Evolutionary conservation across 2,113 vertebrate genomes (phyloP).

Genomic region (Myodes glareolus): DNA sequence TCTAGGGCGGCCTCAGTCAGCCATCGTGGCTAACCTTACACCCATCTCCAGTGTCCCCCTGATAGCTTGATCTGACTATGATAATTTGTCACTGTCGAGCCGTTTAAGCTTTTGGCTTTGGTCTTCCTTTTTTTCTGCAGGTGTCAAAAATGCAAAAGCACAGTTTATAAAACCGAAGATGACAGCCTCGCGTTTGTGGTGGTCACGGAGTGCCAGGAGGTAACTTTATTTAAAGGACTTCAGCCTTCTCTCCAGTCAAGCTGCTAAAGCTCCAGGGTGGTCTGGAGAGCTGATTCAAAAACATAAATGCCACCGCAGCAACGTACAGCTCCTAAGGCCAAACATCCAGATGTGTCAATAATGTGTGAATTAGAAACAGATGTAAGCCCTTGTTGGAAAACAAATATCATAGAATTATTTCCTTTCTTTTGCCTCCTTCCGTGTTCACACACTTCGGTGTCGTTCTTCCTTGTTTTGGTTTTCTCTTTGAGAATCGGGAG

Average conservation of each 20-base stretch:
- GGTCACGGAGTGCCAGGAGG: conserved; percentile 84
- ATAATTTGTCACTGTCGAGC: conserved; percentile 84
- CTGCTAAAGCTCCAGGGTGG: conserved; percentile 89
- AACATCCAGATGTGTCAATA: conserved; percentile 93
- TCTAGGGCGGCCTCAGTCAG: conserved; percentile 67
- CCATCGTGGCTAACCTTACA: conserved; percentile 76
- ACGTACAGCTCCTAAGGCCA: conserved; percentile 88
- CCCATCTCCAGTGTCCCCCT: conserved; percentile 72
- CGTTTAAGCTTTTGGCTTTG: conserved; percentile 79
- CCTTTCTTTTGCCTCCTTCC: conserved; percentile 87
- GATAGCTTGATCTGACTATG: conserved; percentile 76
- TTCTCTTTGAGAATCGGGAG: conserved; percentile 67
- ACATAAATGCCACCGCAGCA: conserved; percentile 90
- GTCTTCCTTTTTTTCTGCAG: conserved; percentile 84
- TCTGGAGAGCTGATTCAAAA: conserved; percentile 89
- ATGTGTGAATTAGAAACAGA: conserved; percentile 91
- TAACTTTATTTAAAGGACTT: conserved; percentile 87
- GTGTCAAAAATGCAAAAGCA: conserved; percentile 86
- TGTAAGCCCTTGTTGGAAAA: conserved; percentile 88
- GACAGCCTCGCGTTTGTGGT: conserved; percentile 84
- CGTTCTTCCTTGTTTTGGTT: conserved; percentile 83
- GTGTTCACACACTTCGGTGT: conserved; percentile 85
- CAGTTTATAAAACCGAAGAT: conserved; percentile 84
- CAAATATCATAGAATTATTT: conserved; percentile 89
- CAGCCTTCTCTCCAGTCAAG: conserved; percentile 84